Conservation (phyloP, 2,797 vertebrate genomes). For the Heliangelus exortis region DNA sequence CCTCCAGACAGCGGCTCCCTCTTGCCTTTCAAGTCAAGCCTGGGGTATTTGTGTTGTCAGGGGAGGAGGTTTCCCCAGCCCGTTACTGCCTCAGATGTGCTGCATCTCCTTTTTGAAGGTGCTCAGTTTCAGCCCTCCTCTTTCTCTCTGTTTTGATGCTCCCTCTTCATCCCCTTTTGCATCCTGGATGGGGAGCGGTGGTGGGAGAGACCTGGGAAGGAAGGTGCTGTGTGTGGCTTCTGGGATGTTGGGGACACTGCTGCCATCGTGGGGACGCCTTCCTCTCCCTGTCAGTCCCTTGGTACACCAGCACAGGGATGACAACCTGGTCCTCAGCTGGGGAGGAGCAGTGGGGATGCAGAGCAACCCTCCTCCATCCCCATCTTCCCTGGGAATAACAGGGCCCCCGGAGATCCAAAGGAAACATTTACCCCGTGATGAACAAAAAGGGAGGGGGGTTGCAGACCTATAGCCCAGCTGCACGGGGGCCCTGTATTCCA, state of each 20-base stretch:
- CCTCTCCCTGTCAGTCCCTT: not conserved
- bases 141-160: not conserved
- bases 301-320: not conserved
- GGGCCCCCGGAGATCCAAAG: conserved; percentile 29
- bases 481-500: conserved; percentile 11
- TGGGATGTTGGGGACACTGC: not conserved
- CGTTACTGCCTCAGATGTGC: not conserved
- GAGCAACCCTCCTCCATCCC: not conserved
- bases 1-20: fast-evolving
- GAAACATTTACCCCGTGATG: conserved; percentile 57
- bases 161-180: not conserved
- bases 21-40: not conserved
- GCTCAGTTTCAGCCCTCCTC: not conserved
- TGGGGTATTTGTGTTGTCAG: not conserved
- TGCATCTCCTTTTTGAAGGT: not conserved
- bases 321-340: not conserved
- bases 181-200: not conserved
- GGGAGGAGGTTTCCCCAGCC: not conserved
- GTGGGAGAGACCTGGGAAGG: not conserved
- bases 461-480: conserved; percentile 40
- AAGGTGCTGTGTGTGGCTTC: not conserved
- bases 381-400: not conserved
- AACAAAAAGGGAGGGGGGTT: not conserved
- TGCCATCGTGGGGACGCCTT: not conserved
- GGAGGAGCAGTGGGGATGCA: not conserved